Evolutionary conservation across 1,140 invertebrate species (phyloP), one percentile per base, ranked within the genome.

Genomic region (Mycetomoellerius zeteki): DNA sequence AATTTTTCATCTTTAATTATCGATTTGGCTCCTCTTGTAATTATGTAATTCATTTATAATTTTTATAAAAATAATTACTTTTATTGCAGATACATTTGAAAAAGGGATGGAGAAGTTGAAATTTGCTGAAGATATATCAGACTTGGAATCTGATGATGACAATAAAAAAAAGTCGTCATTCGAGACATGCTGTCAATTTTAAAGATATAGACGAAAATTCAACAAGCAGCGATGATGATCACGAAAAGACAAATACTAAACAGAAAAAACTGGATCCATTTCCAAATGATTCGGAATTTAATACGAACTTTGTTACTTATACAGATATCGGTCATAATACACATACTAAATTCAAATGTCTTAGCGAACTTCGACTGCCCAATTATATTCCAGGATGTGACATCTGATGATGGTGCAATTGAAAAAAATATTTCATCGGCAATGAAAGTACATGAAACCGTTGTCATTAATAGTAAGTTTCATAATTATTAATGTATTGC

Each of bases 1-100:
- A 30, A 30, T 30, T 30, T 30, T 30, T 30, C 30, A 30, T 30
- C 30, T 30, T 30, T 30, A 30, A 30, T 30, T 30, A 30, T 30
- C 3, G 3, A 30, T 30, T 30, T 30, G 3, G 30, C 30, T 30
- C 30, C 30, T 30, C 30, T 30, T 3, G 3, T 30, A 30, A 30
- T 30, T 30, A 30, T 30, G 30, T 30, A 30, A 30, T 30, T 30
- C 30, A 30, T 30, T 30, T 30, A 54, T 54, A 19, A 19, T 54
- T 56, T 21, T 56, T 56, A 56, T 56, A 7, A 56, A 56, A 14
- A 50, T 50, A 50, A 50, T 10, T 50, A 54, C 4, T 56, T 56
- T 56, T 56, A 56, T 56, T 56, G 54, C 54, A 56, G 54, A 56
- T 56, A 56, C 54, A 56, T 56, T 56, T 56, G 19, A 56, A 21